Conservation (phyloP, 2,113 vertebrate species). For the Gambusia affinis region DNA sequence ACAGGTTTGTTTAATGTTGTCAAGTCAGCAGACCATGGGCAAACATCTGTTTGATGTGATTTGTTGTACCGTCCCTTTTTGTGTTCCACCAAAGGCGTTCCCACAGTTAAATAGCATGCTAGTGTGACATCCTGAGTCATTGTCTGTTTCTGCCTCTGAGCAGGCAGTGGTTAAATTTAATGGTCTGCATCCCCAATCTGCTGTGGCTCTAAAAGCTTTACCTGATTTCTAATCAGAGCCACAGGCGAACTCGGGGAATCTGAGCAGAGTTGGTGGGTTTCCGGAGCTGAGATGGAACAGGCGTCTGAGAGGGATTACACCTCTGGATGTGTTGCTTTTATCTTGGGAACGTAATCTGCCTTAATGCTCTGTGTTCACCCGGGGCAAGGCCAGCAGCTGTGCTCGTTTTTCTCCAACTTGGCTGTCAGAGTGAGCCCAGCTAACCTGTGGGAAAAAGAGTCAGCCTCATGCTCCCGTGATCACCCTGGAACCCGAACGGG, state of each 20-base stretch:
- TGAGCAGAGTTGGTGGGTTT: slow-evolving; percentile 11
- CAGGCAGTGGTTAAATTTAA: slow-evolving; percentile 79
- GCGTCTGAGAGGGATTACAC: slow-evolving; percentile 63
- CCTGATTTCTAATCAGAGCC: slow-evolving; percentile 68
- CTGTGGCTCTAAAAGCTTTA: slow-evolving; percentile 61
- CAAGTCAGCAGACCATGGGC: slow-evolving; percentile 52
- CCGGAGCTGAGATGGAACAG: slow-evolving; percentile 46
- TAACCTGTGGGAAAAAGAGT: slow-evolving; percentile 74
- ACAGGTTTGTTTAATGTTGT: slow-evolving; percentile 62
- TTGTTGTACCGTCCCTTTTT: slow-evolving; percentile 56
- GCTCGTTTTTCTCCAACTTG: slow-evolving; percentile 60
- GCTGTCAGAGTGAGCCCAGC: slow-evolving; percentile 42
- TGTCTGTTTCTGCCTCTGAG: slow-evolving; percentile 69
- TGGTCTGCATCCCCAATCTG: slow-evolving; percentile 69
- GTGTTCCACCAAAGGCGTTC: slow-evolving; percentile 60
- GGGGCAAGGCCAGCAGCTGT: slow-evolving; percentile 75
- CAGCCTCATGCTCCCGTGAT: slow-evolving; percentile 50
- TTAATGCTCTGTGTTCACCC: slow-evolving; percentile 73
- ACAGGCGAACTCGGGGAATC: slow-evolving; percentile 38
- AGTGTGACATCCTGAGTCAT: slow-evolving; percentile 80
- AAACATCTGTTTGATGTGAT: slow-evolving; percentile 75
- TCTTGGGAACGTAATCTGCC: slow-evolving; percentile 75
- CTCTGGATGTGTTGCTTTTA: slow-evolving; percentile 73
- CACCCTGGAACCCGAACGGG: slow-evolving; percentile 36
- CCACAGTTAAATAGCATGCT: slow-evolving; percentile 67